These are phyloP conservation scores for Charanyca ferruginea DNA, from an alignment of 2,888 invertebrate species.

Conservation along the genomic window DNA sequence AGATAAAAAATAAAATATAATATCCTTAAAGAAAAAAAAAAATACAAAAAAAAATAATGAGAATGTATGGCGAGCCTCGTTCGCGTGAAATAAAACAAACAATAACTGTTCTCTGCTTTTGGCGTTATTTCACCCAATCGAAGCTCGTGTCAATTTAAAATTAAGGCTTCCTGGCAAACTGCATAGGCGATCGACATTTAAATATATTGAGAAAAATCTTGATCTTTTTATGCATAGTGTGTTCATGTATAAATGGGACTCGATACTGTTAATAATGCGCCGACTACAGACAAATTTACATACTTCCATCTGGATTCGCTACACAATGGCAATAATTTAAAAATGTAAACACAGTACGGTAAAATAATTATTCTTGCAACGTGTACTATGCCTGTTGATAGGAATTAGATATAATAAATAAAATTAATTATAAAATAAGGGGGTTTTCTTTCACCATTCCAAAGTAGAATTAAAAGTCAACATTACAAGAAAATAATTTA, in stretches of 20 bases:
- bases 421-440: slow-evolving; percentile 84
- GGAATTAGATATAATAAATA: slow-evolving; percentile 90
- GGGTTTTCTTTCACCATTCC: slow-evolving; percentile 70
- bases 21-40: slow-evolving; percentile 79
- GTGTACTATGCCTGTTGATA: slow-evolving; percentile 89
- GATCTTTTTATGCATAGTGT: slow-evolving; percentile 75
- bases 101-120: slow-evolving; percentile 68
- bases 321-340: slow-evolving; percentile 68
- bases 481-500: slow-evolving; percentile 62
- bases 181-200: slow-evolving; percentile 78
- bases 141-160: slow-evolving; percentile 80
- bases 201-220: slow-evolving; percentile 64
- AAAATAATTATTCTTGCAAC: slow-evolving; percentile 88
- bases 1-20: slow-evolving; percentile 85
- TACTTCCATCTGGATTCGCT: slow-evolving; percentile 60
- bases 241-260: slow-evolving; percentile 66
- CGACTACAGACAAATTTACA: slow-evolving; percentile 50
- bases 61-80: slow-evolving; percentile 81
- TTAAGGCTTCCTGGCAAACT: slow-evolving; percentile 86
- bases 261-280: slow-evolving; percentile 67
- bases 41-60: slow-evolving; percentile 77
- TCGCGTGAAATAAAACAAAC: slow-evolving; percentile 80
- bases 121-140: slow-evolving; percentile 80
- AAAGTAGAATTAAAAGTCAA: slow-evolving; percentile 50
- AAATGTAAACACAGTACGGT: slow-evolving; percentile 79